Percentiles rank a stretch among this genome's conserved stretches.
phyloP scores from a whole-genome alignment of 1,140 invertebrate species.

The Varroa destructor region DNA sequence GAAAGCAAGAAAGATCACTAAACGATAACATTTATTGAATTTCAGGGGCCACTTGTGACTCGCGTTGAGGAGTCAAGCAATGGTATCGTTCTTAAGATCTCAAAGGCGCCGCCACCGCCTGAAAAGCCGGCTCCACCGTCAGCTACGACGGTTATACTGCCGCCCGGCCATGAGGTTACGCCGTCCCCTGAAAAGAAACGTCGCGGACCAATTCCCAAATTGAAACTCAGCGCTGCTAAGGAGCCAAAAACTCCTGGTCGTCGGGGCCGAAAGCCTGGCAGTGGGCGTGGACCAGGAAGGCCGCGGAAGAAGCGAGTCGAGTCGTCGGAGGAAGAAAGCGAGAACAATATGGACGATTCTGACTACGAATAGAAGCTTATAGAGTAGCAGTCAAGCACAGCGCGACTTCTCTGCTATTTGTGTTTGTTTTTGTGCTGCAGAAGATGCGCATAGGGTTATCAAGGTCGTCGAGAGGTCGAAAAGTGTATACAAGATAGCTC shows the following conservation, averaged over 20 bases:
- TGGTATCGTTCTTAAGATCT: slow-evolving; percentile 23
- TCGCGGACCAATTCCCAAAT: slow-evolving; percentile 26
- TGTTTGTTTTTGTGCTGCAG: too few relatives aligned
- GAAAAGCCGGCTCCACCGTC: slow-evolving; percentile 12
- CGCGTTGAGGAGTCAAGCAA: slow-evolving; percentile 17
- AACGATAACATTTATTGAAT: not conserved
- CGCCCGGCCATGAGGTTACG: slow-evolving; percentile 19
- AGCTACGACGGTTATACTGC: slow-evolving; percentile 5
- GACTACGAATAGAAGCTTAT: not conserved
- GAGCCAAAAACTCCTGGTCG: slow-evolving; percentile 10
- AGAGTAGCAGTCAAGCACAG: not conserved
- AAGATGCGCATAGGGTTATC: too few relatives aligned
- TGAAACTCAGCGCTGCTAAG: slow-evolving; percentile 9
- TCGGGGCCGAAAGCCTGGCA: slow-evolving; percentile 7
- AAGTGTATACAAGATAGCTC: too few relatives aligned
- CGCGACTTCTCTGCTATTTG: too few relatives aligned
- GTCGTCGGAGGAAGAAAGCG: slow-evolving; percentile 25
- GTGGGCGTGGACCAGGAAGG: not conserved
- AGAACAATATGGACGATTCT: slow-evolving; percentile 6
- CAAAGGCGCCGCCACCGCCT: slow-evolving; percentile 13
- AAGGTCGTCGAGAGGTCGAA: too few relatives aligned
- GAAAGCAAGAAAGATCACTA: not conserved
- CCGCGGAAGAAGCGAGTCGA: slow-evolving; percentile 19
- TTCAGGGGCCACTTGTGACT: slow-evolving; percentile 11
- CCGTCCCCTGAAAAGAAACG: slow-evolving; percentile 25